Base-by-base conservation (phyloP, 2,113 vertebrate species). In the Myrmophylax atrothorax region DNA sequence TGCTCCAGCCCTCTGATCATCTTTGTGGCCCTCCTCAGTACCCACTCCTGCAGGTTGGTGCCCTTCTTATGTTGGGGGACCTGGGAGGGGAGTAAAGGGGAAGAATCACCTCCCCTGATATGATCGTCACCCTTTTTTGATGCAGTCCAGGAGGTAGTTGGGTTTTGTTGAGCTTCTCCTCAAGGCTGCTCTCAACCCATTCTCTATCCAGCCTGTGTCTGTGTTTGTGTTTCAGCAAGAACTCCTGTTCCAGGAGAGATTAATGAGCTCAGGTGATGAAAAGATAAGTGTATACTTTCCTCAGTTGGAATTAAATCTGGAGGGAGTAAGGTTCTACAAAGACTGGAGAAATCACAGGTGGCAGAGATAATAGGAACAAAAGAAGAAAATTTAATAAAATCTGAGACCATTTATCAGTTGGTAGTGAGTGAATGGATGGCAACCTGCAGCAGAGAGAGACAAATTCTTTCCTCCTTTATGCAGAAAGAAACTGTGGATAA, bases 311-410 rank as follows among this genome's bases (percentile, higher is more conserved):
- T 90, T 93, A 95, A 84, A 88, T 93, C 83, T 92, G 55, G 64
- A 92, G 60, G 68, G 84, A 92, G 78, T 75, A 84, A 89, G 29
- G 35, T 88, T 77, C 79, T 63, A 63, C 35, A 70, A 67, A 67
- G 47, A 91, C 23, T 5, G 1, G 56, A 86, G 75, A 92, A 95
- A 90, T 88, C 85, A 88, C 82, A 92, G 73, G 80, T 84, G 80
- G 80, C 64, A 75, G 64, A 70, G 64, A 52, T 59, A 60, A 47
- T 81, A 90, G 80, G 80, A 94, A 86, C 68, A 90, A 82, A 93
- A 73, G 66, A 88, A 74, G 59, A 84, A 95, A 96, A 89, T 2
- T 1, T 35, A 64, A 94, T 91, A 85, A 96, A 85, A 94, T 85
- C 81, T 85, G 62, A 75, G 52, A 53, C 38, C 73, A 63, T 90